Evolutionary conservation across 2,113 vertebrate genomes (phyloP), one percentile per base, ranked within the genome.

Genomic region (Tragulus kanchil): DNA sequence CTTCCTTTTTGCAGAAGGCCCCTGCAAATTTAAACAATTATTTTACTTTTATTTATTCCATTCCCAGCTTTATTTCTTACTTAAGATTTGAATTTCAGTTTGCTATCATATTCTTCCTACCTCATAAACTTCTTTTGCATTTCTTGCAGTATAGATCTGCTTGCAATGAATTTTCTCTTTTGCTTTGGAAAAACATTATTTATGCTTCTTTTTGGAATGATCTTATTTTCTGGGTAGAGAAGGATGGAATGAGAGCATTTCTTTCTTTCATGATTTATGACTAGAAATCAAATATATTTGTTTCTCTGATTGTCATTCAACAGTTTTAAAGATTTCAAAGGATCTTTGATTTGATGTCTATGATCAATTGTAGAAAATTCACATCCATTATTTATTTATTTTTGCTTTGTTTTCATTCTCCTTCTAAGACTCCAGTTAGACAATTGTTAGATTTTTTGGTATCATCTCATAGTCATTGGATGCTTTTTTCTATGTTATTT

Each of bases 71-170:
- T 6, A 45, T 62, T 95, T 85, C 62, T 45, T 95, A 42, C 17
- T 50, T 81, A 77, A 93, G 15, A 81, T 50, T 81, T 50, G 50
- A 19, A 81, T 90, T 94, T 96, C 28, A 65, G 17, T 82, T 25
- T 90, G 26, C 67, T 81, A 71, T 36, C 25, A 50, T 65, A 75
- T 82, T 82, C 14, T 52, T 96, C 50, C 82, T 64, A 54, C 50
- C 17, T 31, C 5, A 64, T 48, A 48, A 85, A 50, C 31, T 65
- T 64, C 15, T 31, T 73, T 31, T 31, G 86, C 25, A 52, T 58
- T 93, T 81, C 56, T 31, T 81, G 4, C 9, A 58, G 50, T 42
- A 8, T 19, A 81, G 28, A 45, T 65, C 54, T 73, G 17, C 42
- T 58, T 28, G 26, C 12, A 69, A 28, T 62, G 14, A 71, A 62